Evolutionary conservation across 2,888 invertebrate species (phyloP).

Genomic region (Acleris emargana): DNA sequence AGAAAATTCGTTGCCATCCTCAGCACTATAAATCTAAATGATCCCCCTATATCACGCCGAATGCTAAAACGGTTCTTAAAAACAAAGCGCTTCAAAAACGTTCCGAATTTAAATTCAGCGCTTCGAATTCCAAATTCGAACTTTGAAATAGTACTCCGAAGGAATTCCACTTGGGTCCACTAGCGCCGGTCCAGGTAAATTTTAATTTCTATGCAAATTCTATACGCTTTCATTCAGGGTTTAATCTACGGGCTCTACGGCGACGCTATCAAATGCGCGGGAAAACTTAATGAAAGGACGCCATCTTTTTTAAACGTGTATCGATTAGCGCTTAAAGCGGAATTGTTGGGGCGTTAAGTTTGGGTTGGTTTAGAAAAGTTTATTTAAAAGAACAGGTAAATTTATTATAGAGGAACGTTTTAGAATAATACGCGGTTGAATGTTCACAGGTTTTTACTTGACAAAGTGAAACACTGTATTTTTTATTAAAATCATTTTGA

Average conservation of each 20-base stretch:
- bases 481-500: no score
- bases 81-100: constrained; percentile 20
- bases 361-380: not conserved
- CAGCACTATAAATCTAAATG: no score
- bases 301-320: constrained; percentile 34
- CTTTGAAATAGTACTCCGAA: constrained; percentile 46
- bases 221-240: constrained; percentile 72
- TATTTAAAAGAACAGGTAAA: not conserved
- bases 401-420: no score
- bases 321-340: constrained; percentile 10
- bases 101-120: constrained; percentile 31
- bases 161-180: constrained; percentile 73
- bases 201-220: constrained; percentile 83
- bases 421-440: no score
- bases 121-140: constrained; percentile 55
- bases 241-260: constrained; percentile 76
- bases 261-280: constrained; percentile 69
- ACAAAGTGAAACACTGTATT: no score
- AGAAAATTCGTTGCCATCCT: no score
- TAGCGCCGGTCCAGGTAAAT: constrained; percentile 76
- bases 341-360: not conserved
- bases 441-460: no score
- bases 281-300: constrained; percentile 75
- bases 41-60: not conserved
- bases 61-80: constrained; percentile 7